Percentiles rank a stretch among this genome's conserved stretches.
Conservation (phyloP, 2,797 vertebrate species). For the Dallia pectoralis region DNA sequence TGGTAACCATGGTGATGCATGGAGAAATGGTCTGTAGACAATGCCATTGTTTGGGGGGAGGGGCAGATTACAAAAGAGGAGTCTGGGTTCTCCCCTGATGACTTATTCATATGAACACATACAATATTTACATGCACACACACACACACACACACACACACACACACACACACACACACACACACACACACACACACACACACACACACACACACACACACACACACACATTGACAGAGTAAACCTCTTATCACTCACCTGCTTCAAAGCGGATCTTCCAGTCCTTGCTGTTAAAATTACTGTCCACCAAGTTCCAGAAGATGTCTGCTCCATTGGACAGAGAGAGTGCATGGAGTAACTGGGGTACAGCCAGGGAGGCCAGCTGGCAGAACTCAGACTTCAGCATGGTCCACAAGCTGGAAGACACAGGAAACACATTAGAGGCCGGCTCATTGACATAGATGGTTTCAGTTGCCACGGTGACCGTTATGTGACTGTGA, state of each 20-base stretch:
- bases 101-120: constrained; percentile 10
- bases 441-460: not conserved
- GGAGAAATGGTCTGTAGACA: constrained; percentile 35
- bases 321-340: constrained; percentile 95
- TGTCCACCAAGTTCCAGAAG: constrained; percentile 97
- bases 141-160: not conserved
- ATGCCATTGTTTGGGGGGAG: constrained; percentile 32
- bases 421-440: constrained; percentile 33
- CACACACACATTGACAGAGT: not conserved
- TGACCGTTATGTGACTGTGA: constrained; percentile 13
- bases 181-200: not conserved
- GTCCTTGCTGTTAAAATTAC: constrained; percentile 96
- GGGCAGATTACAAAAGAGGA: constrained; percentile 39
- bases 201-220: not conserved
- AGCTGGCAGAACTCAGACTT: constrained; percentile 98
- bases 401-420: constrained; percentile 93
- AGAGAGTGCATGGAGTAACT: constrained; percentile 93
- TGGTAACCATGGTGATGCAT: constrained; percentile 67
- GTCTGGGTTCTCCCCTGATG: constrained; percentile 15
- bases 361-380: constrained; percentile 92
- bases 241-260: constrained; percentile 67
- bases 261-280: constrained; percentile 99
- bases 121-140: constrained; percentile 5
- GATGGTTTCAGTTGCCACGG: not conserved
- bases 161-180: not conserved